Evolutionary conservation across 2,888 invertebrate species (phyloP).

Genomic region (Pyrgus malvae): DNA sequence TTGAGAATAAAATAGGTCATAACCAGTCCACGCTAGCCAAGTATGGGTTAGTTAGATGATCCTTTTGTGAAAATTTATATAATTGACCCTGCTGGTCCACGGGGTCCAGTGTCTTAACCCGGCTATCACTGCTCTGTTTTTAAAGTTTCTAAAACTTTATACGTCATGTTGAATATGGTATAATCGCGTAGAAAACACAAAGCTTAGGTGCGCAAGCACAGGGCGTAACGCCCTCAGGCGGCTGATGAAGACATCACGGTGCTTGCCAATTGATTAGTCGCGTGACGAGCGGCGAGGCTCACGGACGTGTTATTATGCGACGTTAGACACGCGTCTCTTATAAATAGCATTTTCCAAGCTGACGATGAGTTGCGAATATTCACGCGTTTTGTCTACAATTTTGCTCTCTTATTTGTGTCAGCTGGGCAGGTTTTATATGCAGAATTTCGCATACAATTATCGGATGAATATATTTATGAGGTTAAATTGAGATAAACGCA

Average conservation of each 20-base stretch:
- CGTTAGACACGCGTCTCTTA: slow-evolving; percentile 70
- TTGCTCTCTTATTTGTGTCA: slow-evolving; percentile 14
- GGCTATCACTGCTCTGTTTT: too few relatives aligned
- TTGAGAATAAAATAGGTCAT: too few relatives aligned
- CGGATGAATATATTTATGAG: background rate
- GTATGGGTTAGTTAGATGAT: too few relatives aligned
- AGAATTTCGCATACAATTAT: background rate
- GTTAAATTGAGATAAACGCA: too few relatives aligned
- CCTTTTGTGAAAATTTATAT: too few relatives aligned
- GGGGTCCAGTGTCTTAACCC: too few relatives aligned
- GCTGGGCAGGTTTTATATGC: slow-evolving; percentile 5
- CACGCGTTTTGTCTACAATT: slow-evolving; percentile 16
- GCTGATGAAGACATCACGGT: slow-evolving; percentile 80
- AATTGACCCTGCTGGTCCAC: too few relatives aligned
- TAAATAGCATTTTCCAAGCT: slow-evolving; percentile 28
- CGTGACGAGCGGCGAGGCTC: slow-evolving; percentile 65
- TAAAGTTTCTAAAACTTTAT: background rate
- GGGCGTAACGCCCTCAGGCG: slow-evolving; percentile 76
- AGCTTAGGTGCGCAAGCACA: slow-evolving; percentile 49
- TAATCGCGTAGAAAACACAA: slow-evolving; percentile 35
- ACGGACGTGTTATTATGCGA: slow-evolving; percentile 75
- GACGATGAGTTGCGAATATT: slow-evolving; percentile 25
- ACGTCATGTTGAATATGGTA: slow-evolving; percentile 29
- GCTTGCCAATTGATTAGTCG: slow-evolving; percentile 79
- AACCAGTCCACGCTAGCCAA: too few relatives aligned